phyloP scores from a whole-genome alignment of 2,888 invertebrate species.

The Patella pellucida region DNA sequence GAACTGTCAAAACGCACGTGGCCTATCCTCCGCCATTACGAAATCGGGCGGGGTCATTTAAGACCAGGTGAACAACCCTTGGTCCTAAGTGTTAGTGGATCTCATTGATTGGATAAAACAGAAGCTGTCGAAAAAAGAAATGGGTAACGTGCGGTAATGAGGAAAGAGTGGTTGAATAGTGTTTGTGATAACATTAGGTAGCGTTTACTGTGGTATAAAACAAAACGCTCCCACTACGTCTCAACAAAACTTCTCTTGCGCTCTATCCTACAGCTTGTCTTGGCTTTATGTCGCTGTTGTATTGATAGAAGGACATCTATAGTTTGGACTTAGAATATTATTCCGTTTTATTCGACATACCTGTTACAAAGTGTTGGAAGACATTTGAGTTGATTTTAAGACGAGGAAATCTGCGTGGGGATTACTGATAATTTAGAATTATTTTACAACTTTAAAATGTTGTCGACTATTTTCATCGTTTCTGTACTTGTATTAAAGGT shows the following conservation, averaged over 20 bases:
- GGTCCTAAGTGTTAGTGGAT: background rate
- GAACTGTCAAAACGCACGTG: too few species aligned
- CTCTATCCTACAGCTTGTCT: too few species aligned
- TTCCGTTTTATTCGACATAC: too few species aligned
- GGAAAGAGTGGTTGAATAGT: background rate
- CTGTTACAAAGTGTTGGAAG: too few species aligned
- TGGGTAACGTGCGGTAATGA: background rate
- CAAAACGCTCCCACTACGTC: background rate
- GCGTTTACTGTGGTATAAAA: background rate
- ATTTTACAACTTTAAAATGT: background rate
- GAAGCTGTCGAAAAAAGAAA: background rate
- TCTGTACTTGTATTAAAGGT: background rate
- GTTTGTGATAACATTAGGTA: background rate
- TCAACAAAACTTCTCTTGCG: background rate
- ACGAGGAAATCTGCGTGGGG: background rate
- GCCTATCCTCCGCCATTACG: background rate
- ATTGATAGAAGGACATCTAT: too few species aligned
- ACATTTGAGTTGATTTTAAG: too few species aligned
- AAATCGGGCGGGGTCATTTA: background rate
- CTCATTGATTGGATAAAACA: conserved; percentile 5
- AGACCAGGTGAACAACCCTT: background rate
- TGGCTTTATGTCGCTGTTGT: too few species aligned
- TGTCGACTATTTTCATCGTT: background rate
- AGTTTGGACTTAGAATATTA: too few species aligned
- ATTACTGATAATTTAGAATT: too few species aligned